These are phyloP conservation scores for Crypturellus undulatus DNA, from an alignment of 2,113 vertebrate genomes.

Conservation along the genomic window DNA sequence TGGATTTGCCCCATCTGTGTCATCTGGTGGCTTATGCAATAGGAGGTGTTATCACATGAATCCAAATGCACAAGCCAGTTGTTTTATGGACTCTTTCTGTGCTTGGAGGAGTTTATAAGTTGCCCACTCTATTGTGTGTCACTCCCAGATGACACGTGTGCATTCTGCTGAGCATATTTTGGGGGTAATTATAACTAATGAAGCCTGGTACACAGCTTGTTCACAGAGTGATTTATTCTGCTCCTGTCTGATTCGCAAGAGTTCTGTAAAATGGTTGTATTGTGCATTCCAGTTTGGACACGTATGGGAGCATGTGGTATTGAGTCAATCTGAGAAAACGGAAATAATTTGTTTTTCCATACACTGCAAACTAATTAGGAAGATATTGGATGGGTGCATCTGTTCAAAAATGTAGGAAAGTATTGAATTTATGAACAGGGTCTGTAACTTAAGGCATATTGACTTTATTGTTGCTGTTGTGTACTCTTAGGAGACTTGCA, in stretches of 20 bases:
- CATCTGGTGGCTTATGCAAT: constrained; percentile 94
- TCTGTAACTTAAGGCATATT: constrained; percentile 7
- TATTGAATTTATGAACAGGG: constrained; percentile 11
- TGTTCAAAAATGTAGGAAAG: constrained; percentile 30
- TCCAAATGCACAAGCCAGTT: constrained; percentile 89
- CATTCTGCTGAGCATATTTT: constrained; percentile 93
- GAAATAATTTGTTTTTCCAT: constrained; percentile 47
- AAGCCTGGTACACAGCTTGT: constrained; percentile 88
- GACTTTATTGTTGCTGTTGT: background rate
- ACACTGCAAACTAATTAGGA: constrained; percentile 52
- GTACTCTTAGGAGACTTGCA: background rate
- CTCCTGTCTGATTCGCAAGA: constrained; percentile 73
- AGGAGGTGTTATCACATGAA: constrained; percentile 88
- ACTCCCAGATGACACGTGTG: constrained; percentile 93
- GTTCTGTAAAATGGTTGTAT: constrained; percentile 72
- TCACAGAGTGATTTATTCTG: constrained; percentile 87
- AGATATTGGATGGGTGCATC: constrained; percentile 34
- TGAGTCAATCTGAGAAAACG: constrained; percentile 43
- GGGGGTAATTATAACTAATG: constrained; percentile 97
- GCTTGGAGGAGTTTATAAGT: constrained; percentile 96
- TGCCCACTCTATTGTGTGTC: constrained; percentile 88
- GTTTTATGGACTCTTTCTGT: constrained; percentile 96
- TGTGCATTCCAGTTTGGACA: constrained; percentile 62
- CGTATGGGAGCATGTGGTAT: constrained; percentile 48
- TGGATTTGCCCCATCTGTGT: constrained; percentile 95